Percentiles rank a stretch among this genome's conserved stretches.
Evolutionary conservation across 2,888 invertebrate species (phyloP).

Genomic region (Dicycla oo): DNA sequence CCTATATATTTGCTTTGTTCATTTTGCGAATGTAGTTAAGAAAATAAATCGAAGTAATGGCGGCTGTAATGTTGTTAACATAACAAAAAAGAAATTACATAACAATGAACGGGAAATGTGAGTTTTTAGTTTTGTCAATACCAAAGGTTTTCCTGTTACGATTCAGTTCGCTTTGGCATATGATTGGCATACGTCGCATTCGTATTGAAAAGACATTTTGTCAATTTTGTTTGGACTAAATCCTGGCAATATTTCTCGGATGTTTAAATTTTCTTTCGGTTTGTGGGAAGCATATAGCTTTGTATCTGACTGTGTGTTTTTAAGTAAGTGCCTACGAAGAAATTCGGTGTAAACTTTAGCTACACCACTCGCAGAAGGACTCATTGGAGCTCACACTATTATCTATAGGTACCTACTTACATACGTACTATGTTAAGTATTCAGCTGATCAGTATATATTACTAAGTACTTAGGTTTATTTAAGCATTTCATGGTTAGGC

Average conservation of each 20-base stretch:
- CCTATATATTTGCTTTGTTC: neutral
- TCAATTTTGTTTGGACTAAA: constrained; percentile 22
- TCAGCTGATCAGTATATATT: neutral
- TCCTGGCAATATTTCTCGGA: constrained; percentile 10
- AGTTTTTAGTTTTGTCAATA: constrained; percentile 44
- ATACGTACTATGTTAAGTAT: neutral
- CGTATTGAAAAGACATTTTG: constrained; percentile 12
- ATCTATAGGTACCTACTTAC: neutral
- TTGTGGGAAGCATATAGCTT: neutral
- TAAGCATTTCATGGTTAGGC: neutral
- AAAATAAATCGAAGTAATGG: constrained; percentile 21
- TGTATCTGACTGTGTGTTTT: neutral
- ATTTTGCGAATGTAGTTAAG: neutral
- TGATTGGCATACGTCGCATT: constrained; percentile 38
- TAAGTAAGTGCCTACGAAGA: neutral
- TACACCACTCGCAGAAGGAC: neutral
- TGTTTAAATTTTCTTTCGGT: constrained; percentile 1
- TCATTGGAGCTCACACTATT: neutral
- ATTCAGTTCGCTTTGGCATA: constrained; percentile 18
- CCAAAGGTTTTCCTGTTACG: constrained; percentile 39
- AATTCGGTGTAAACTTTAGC: neutral
- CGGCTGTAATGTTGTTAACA: constrained; percentile 21
- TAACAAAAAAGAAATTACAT: constrained; percentile 27
- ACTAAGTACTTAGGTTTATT: neutral
- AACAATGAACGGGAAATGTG: constrained; percentile 51